A percentile compares a stretch with the other conserved stretches of the same genome.
These are phyloP conservation scores for Batillaria attramentaria DNA, from an alignment of 1,140 invertebrate species.

Conservation along the genomic window DNA sequence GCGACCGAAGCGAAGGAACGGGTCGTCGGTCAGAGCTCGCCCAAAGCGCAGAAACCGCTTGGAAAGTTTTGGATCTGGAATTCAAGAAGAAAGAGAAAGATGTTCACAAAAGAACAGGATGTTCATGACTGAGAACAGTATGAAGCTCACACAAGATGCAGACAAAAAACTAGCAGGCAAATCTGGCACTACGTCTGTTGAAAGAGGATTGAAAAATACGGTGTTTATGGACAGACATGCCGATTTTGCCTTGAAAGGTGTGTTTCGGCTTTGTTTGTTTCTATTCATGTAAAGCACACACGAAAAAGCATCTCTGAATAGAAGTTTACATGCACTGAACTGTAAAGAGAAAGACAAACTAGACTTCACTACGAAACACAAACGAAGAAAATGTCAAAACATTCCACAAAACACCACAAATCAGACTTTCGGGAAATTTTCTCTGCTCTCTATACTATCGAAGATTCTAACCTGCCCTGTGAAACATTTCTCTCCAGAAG, in stretches of 20 bases:
- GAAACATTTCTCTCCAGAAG: background rate
- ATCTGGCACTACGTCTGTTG: no score
- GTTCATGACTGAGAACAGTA: background rate
- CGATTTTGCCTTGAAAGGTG: background rate
- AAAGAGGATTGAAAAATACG: background rate
- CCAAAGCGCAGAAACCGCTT: constrained; percentile 48
- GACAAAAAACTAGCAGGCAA: background rate
- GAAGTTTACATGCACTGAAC: background rate
- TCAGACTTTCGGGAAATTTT: constrained; percentile 13
- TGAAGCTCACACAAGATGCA: background rate
- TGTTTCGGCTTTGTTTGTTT: background rate
- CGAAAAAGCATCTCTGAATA: background rate
- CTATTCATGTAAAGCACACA: background rate
- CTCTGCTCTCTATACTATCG: background rate
- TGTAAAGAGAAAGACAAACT: background rate
- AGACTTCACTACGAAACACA: background rate
- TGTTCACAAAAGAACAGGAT: background rate
- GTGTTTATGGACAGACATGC: background rate
- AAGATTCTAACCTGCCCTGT: background rate
- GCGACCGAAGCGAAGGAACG: constrained; percentile 43
- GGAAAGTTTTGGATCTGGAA: constrained; percentile 11
- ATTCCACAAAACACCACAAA: background rate
- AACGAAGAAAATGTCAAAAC: background rate
- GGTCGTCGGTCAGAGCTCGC: constrained; percentile 38
- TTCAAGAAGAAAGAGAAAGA: background rate